Percentiles rank a stretch among this genome's conserved stretches.
Conservation (phyloP, 2,888 invertebrate genomes). For the Branchellion lobata region DNA sequence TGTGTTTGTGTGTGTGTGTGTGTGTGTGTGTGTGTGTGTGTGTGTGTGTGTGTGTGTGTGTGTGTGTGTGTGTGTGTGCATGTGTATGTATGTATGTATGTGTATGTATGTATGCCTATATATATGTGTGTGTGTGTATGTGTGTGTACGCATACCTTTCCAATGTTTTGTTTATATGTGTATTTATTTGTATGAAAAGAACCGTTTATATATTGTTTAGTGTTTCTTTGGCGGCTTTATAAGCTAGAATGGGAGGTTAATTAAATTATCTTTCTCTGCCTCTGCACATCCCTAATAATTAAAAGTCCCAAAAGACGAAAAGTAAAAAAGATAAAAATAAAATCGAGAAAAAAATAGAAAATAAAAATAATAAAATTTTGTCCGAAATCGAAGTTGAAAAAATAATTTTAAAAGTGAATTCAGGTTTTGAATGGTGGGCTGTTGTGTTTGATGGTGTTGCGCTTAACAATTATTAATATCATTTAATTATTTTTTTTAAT, state of each 20-base stretch:
- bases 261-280: too few relatives aligned
- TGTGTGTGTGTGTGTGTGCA: conserved; percentile 25
- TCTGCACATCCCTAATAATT: neutral
- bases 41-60: conserved; percentile 15
- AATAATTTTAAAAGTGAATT: too few relatives aligned
- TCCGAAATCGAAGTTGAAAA: too few relatives aligned
- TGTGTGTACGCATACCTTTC: conserved; percentile 23
- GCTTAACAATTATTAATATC: too few relatives aligned
- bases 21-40: conserved; percentile 36
- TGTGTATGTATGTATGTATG: conserved; percentile 28
- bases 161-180: conserved; percentile 19
- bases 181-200: neutral
- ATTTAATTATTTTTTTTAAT: too few relatives aligned
- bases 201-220: neutral
- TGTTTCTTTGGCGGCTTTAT: conserved; percentile 1
- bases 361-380: neutral
- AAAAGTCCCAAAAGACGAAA: neutral
- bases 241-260: too few relatives aligned
- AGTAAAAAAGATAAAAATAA: neutral
- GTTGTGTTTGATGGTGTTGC: too few relatives aligned
- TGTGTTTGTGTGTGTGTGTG: conserved; percentile 31
- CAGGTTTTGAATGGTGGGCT: too few relatives aligned
- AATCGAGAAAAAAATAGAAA: neutral
- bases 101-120: conserved; percentile 8
- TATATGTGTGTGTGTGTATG: conserved; percentile 25